These are phyloP conservation scores for Scolopax rusticola DNA, from an alignment of 2,797 vertebrate species.

Conservation along the genomic window DNA sequence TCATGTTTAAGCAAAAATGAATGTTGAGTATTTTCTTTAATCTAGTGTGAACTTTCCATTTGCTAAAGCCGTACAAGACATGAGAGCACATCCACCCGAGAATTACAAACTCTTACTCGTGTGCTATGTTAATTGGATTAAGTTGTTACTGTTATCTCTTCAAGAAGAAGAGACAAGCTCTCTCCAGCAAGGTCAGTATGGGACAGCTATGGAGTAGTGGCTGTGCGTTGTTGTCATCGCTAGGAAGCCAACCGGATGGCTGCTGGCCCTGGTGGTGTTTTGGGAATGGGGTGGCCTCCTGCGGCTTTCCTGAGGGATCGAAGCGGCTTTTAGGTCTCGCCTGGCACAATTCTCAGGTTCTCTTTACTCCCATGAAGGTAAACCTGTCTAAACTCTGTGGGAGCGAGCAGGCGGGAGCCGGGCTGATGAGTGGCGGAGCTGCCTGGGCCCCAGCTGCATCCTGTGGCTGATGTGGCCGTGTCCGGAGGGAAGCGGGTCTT, in stretches of 20 bases:
- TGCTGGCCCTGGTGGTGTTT: background rate
- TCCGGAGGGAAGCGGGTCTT: slow-evolving; percentile 58
- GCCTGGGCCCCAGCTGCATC: slow-evolving; percentile 69
- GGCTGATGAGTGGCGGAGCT: slow-evolving; percentile 22
- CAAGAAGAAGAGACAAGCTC: background rate
- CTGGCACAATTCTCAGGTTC: background rate
- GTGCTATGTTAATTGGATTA: slow-evolving; percentile 31
- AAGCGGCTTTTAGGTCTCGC: background rate
- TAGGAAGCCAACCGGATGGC: background rate
- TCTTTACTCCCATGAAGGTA: background rate
- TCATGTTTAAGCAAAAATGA: slow-evolving; percentile 23
- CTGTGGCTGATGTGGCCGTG: slow-evolving; percentile 45
- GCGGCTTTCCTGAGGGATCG: background rate
- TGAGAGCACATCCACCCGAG: background rate
- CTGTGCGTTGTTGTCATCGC: background rate
- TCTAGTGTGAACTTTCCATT: background rate
- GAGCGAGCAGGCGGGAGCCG: background rate
- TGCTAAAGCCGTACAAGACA: background rate
- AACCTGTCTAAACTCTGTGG: slow-evolving; percentile 20
- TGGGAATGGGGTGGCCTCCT: rapidly evolving
- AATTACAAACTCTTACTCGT: background rate
- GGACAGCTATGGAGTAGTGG: background rate
- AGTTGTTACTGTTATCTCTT: slow-evolving; percentile 9
- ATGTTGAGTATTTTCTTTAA: slow-evolving; percentile 26
- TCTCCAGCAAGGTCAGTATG: background rate